Percentiles rank a stretch among this genome's conserved stretches.
Evolutionary conservation across 2,797 vertebrate genomes (phyloP).

Genomic region (Sebastes cheni): DNA sequence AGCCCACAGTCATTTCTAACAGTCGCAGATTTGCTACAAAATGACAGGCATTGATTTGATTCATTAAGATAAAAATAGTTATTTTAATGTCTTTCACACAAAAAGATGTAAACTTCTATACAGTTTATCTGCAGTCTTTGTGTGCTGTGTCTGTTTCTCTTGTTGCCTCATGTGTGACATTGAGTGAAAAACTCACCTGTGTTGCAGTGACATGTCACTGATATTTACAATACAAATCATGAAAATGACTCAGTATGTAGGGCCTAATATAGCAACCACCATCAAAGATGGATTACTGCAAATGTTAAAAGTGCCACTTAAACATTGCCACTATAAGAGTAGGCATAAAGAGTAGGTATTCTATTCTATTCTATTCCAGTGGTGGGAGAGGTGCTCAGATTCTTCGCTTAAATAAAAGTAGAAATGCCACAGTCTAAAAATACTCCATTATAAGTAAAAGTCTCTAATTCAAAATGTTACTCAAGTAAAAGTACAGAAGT

Average conservation of each 20-base stretch:
- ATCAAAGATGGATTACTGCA: background rate
- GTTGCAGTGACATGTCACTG: background rate
- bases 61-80: background rate
- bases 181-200: background rate
- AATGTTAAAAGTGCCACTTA: background rate
- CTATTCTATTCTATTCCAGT: background rate
- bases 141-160: background rate
- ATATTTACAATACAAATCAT: slow-evolving; percentile 37
- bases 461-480: no score
- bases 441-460: no score
- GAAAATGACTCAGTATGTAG: slow-evolving; percentile 9
- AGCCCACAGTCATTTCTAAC: background rate
- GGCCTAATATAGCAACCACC: background rate
- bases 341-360: background rate
- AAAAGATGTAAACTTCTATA: no score
- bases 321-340: background rate
- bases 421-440: no score
- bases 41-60: background rate
- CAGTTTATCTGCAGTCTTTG: background rate
- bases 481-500: no score
- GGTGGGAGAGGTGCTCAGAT: no score
- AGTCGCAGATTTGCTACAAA: background rate
- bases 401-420: no score
- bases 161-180: background rate
- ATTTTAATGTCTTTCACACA: background rate